Conservation (phyloP, 2,113 vertebrate genomes). For the Piliocolobus tephrosceles region DNA sequence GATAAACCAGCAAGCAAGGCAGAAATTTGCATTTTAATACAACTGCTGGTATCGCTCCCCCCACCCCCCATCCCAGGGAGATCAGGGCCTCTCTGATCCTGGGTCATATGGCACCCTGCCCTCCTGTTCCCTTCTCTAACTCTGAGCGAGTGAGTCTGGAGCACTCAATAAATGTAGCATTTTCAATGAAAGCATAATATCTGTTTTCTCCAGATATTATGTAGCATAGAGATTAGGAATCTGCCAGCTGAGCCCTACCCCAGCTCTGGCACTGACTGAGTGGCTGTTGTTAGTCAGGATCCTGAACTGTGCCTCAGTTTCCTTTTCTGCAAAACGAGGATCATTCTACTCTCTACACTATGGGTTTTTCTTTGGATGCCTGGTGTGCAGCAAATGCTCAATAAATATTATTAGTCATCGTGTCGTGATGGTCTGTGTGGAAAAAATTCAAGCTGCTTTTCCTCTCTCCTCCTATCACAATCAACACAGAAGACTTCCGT, state of each 20-base stretch:
- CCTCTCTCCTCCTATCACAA: neutral
- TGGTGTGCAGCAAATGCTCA: neutral
- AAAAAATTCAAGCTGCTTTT: neutral
- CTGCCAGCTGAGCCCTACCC: neutral
- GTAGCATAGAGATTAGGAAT: neutral
- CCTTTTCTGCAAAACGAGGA: neutral
- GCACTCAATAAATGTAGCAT: neutral
- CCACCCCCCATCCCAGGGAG: neutral
- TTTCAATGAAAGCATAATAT: neutral
- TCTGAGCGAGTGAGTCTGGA: neutral
- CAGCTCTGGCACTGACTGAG: rapidly evolving
- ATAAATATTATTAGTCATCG: neutral
- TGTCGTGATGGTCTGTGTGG: neutral
- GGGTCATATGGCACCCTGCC: neutral
- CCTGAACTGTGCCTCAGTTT: neutral
- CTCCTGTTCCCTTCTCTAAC: neutral
- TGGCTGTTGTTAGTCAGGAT: neutral
- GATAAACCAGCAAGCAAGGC: slow-evolving; percentile 91
- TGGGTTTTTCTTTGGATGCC: neutral
- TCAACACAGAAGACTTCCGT: neutral
- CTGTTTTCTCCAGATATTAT: neutral
- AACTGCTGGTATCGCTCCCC: slow-evolving; percentile 87
- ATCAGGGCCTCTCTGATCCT: slow-evolving; percentile 46
- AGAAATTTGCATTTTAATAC: slow-evolving; percentile 96
- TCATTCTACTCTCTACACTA: neutral